Percentiles rank a stretch among this genome's conserved stretches.
Evolutionary conservation across 2,113 vertebrate species (phyloP).

Genomic region (Vulpes lagopus): DNA sequence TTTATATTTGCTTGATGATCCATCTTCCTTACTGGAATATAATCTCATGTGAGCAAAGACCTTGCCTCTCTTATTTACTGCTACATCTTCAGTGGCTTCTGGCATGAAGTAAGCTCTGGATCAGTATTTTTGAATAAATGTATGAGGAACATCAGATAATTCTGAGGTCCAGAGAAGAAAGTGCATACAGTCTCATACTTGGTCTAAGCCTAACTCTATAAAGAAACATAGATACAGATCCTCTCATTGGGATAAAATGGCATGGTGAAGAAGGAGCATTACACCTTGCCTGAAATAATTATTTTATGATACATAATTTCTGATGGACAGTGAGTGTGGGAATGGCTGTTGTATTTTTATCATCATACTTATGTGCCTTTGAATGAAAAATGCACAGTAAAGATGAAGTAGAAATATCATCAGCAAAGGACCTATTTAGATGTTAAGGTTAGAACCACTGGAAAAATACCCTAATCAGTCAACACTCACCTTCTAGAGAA

Average conservation of each 20-base stretch:
- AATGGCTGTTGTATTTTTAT: background rate
- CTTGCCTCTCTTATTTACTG: background rate
- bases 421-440: background rate
- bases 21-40: background rate
- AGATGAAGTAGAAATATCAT: conserved; percentile 9
- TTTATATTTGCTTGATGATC: background rate
- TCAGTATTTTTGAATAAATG: background rate
- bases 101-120: background rate
- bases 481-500: background rate
- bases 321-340: background rate
- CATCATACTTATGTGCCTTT: conserved; percentile 17
- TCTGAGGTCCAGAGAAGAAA: background rate
- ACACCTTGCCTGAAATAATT: background rate
- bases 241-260: background rate
- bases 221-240: background rate
- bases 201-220: background rate
- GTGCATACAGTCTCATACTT: background rate
- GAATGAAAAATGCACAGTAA: background rate
- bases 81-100: background rate
- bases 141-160: background rate
- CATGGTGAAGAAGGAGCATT: background rate
- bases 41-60: background rate
- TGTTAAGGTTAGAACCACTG: background rate
- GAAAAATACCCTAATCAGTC: background rate
- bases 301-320: background rate